These are phyloP conservation scores for Amphilophus citrinellus DNA, from an alignment of 2,113 vertebrate genomes.

Conservation along the genomic window DNA sequence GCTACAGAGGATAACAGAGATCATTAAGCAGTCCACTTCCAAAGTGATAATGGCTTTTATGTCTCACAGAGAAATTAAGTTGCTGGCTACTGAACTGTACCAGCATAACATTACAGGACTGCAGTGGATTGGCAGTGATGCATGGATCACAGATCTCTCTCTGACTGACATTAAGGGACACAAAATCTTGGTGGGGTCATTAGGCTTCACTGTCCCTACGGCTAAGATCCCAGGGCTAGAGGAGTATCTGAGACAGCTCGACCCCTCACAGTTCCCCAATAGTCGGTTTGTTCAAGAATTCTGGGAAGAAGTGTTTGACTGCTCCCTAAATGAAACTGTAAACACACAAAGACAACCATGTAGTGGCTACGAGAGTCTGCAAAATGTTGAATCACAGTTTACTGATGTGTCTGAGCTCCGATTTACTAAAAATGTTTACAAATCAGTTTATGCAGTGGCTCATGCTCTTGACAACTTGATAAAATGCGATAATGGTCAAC, in stretches of 20 bases:
- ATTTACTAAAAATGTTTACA: constrained; percentile 81
- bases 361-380: constrained; percentile 75
- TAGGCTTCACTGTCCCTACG: constrained; percentile 77
- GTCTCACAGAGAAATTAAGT: constrained; percentile 81
- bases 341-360: constrained; percentile 54
- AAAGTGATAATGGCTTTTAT: constrained; percentile 82
- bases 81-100: constrained; percentile 73
- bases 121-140: constrained; percentile 84
- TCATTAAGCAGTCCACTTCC: constrained; percentile 75
- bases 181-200: constrained; percentile 70
- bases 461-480: constrained; percentile 78
- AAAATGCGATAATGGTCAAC: constrained; percentile 59
- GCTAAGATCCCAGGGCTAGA: constrained; percentile 76
- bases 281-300: constrained; percentile 80
- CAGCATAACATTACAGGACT: constrained; percentile 77
- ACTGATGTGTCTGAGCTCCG: constrained; percentile 79
- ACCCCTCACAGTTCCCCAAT: constrained; percentile 75
- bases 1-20: constrained; percentile 68
- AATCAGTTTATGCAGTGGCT: constrained; percentile 81
- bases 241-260: constrained; percentile 71
- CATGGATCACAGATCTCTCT: constrained; percentile 83
- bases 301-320: constrained; percentile 81
- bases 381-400: constrained; percentile 65
- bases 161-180: constrained; percentile 68
- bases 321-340: constrained; percentile 52